A percentile compares a stretch with the other conserved stretches of the same genome.
These are phyloP conservation scores for Amphipyra berbera DNA, from an alignment of 2,888 invertebrate species.

Conservation along the genomic window DNA sequence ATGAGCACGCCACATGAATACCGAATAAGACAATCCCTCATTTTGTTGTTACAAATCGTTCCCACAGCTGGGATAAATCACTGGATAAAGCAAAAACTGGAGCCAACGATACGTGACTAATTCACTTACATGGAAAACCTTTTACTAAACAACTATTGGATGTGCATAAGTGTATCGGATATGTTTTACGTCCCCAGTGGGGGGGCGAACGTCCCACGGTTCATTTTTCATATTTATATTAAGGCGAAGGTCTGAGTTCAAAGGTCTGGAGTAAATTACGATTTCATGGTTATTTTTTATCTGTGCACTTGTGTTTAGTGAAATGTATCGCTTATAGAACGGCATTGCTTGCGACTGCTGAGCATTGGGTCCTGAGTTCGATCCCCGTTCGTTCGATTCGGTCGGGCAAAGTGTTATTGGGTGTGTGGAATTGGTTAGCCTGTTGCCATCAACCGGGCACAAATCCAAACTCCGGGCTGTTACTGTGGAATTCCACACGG, in stretches of 20 bases:
- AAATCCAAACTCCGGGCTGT: too few species aligned
- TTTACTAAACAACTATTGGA: slow-evolving; percentile 72
- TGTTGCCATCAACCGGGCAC: too few species aligned
- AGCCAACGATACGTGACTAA: slow-evolving; percentile 72
- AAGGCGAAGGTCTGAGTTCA: slow-evolving; percentile 13
- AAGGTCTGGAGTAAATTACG: slow-evolving; percentile 19
- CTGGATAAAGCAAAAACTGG: slow-evolving; percentile 69
- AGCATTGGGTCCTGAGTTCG: too few species aligned
- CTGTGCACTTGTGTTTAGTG: slow-evolving; percentile 5
- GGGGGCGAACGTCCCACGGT: slow-evolving; percentile 33
- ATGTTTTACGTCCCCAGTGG: slow-evolving; percentile 50
- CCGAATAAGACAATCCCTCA: slow-evolving; percentile 60
- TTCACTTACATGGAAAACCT: slow-evolving; percentile 75
- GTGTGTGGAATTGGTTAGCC: too few species aligned
- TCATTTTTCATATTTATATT: slow-evolving; percentile 46
- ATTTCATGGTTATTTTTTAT: slow-evolving; percentile 14
- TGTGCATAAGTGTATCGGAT: slow-evolving; percentile 64
- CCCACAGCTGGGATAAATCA: slow-evolving; percentile 68
- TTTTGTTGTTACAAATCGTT: slow-evolving; percentile 73
- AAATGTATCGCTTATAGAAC: background rate
- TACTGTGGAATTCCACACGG: too few species aligned
- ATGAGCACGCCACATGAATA: slow-evolving; percentile 64
- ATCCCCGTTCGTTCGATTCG: too few species aligned
- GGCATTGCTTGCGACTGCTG: too few species aligned
- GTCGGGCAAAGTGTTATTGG: too few species aligned